A percentile compares a stretch with the other conserved stretches of the same genome.
phyloP scores from a whole-genome alignment of 2,797 vertebrate genomes.

The Lacerta agilis region DNA sequence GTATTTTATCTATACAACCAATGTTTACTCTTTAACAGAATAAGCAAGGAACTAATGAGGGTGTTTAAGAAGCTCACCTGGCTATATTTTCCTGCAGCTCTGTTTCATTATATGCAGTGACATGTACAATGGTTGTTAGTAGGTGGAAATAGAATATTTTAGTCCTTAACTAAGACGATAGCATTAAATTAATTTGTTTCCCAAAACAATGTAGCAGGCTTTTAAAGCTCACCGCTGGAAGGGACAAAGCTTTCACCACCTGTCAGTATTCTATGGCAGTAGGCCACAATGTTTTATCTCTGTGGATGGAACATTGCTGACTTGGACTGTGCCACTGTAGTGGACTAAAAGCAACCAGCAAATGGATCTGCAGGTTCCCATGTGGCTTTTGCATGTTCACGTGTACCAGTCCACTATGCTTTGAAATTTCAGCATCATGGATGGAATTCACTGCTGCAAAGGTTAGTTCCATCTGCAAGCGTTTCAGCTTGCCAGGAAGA shows the following conservation, averaged over 20 bases:
- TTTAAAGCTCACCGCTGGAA: neutral
- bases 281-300: no score
- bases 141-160: neutral
- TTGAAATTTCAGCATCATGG: neutral
- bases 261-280: neutral
- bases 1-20: neutral
- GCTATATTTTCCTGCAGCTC: neutral
- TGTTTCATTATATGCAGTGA: neutral
- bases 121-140: neutral
- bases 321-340: neutral
- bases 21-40: neutral
- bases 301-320: neutral
- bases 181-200: neutral
- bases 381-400: neutral
- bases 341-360: neutral
- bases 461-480: no score
- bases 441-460: no score
- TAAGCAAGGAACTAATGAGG: neutral
- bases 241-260: neutral
- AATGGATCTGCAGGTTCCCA: neutral
- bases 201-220: neutral
- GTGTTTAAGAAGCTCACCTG: neutral
- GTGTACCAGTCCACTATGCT: neutral
- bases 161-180: neutral
- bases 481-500: neutral